Base-by-base conservation (phyloP, 1,140 invertebrate genomes). In the Drosophila biarmipes region DNA sequence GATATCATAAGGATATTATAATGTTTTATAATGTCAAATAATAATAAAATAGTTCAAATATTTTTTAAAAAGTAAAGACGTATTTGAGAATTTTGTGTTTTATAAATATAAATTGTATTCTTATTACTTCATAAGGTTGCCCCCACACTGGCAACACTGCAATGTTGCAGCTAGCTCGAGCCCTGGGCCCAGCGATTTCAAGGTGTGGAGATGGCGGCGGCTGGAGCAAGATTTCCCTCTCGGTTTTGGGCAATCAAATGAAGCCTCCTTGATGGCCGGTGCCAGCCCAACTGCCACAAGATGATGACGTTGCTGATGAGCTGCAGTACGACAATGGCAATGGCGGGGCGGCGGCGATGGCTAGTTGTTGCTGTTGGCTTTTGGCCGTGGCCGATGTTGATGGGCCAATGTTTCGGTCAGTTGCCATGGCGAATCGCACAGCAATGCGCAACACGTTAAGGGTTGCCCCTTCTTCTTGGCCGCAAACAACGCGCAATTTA, bases 371-470 rank as follows among this genome's bases (percentile, higher is more conserved):
- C 49, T 6, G 24, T 3, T 71, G 29, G 53, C 56, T 73, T 35
- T 51, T 54, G 75, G 61, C 72, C 59, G 52, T 55, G 68, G 71
- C 52, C 37, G 68, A 45, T 78, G 73, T 79, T 84, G 80, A 78
- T 84, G 78, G 74, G 64, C 52, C 77, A 86, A 80, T 86, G 81
- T 86, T 86, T 86, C 77, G 81, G 73, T 80, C 81, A 86, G 81
- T 85, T 86, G 81, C 84, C 84, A 79, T 79, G 76, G 81, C 84
- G 84, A 89, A 89, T 89, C 68, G 76, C 66, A 72, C 53, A 62
- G 73, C 73, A 69, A 76, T 87, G 82, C 71, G 53, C 79, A 78
- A 89, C 86, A 89, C 84, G 84, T 89, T 89, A 84, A 84, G 79
- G 84, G 82, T 87, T 80, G 80, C 40, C 31, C 43, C 38, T 34